Percentiles rank a stretch among this genome's conserved stretches.
Evolutionary conservation across 23 tunicate species (phyloP).

Genomic region (Oikopleura dioica): DNA sequence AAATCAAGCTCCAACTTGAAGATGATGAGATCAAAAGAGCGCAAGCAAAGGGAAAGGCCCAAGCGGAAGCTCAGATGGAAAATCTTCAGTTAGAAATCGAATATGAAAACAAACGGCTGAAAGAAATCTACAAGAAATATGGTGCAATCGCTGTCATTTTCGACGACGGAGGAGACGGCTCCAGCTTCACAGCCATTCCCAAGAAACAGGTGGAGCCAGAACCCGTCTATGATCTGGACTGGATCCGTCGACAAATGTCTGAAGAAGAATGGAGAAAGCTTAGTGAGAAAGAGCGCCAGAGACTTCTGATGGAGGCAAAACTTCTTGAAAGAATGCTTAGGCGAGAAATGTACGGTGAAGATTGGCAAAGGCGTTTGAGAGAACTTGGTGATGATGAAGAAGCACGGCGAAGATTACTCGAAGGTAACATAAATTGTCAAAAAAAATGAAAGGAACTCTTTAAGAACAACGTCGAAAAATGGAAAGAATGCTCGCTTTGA

Average conservation of each 20-base stretch:
- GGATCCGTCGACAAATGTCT: not conserved
- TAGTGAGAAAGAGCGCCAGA: not conserved
- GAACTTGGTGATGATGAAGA: not conserved
- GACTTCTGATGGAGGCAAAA: not conserved
- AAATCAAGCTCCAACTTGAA: not conserved
- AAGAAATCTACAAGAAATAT: not conserved
- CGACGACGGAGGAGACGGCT: not conserved
- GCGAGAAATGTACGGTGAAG: not conserved
- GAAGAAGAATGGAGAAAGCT: slow-evolving; percentile 10
- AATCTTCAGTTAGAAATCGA: slow-evolving; percentile 1
- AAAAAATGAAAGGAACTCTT: too few relatives aligned
- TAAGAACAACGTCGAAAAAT: not conserved
- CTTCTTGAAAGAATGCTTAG: slow-evolving; percentile 3
- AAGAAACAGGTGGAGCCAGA: too few relatives aligned
- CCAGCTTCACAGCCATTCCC: too few relatives aligned
- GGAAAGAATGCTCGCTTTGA: not conserved
- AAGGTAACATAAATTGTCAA: too few relatives aligned
- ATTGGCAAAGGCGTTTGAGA: not conserved
- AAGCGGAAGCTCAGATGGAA: not conserved
- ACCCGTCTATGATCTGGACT: not conserved
- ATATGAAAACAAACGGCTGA: not conserved
- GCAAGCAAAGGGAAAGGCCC: not conserved
- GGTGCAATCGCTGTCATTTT: slow-evolving; percentile 11
- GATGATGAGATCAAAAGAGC: not conserved
- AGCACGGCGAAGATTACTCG: not conserved